A percentile compares a stretch with the other conserved stretches of the same genome.
Conservation (phyloP, 1,140 invertebrate species). For the Macrosteles quadrilineatus region DNA sequence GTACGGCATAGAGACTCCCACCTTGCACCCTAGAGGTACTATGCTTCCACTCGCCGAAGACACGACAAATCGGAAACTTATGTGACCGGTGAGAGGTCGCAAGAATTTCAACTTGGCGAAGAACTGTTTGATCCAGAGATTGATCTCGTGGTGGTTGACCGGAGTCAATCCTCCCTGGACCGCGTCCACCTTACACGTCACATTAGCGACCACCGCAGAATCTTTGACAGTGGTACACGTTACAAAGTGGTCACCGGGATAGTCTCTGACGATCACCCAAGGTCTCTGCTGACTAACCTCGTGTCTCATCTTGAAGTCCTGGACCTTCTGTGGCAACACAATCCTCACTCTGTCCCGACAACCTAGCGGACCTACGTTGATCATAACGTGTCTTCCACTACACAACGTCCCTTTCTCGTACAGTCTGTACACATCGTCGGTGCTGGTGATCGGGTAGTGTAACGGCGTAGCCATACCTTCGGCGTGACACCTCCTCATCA, state of each 20-base stretch:
- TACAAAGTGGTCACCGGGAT: slow-evolving; percentile 69
- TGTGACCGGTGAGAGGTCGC: slow-evolving; percentile 67
- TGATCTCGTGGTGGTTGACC: slow-evolving; percentile 65
- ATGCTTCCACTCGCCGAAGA: slow-evolving; percentile 48
- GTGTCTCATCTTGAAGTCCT: slow-evolving; percentile 58
- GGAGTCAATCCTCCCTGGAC: slow-evolving; percentile 66
- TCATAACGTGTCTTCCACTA: slow-evolving; percentile 67
- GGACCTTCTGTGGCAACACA: slow-evolving; percentile 59
- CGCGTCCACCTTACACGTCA: slow-evolving; percentile 70
- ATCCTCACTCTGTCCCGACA: slow-evolving; percentile 67
- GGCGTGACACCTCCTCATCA: slow-evolving; percentile 64
- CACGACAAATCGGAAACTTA: slow-evolving; percentile 70
- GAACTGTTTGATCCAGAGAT: slow-evolving; percentile 70
- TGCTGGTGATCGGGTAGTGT: slow-evolving; percentile 63
- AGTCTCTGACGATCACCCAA: slow-evolving; percentile 74
- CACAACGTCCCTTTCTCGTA: slow-evolving; percentile 67
- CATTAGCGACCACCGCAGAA: slow-evolving; percentile 72
- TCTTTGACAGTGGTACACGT: slow-evolving; percentile 80
- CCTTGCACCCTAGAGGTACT: slow-evolving; percentile 65
- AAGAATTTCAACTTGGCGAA: slow-evolving; percentile 62
- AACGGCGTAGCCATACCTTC: slow-evolving; percentile 63
- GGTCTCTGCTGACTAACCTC: slow-evolving; percentile 58
- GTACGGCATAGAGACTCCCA: slow-evolving; percentile 75
- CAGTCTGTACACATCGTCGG: slow-evolving; percentile 64
- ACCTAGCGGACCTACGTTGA: slow-evolving; percentile 69